Evolutionary conservation across 2,797 vertebrate genomes (phyloP).

Genomic region (Pangasius macronema): DNA sequence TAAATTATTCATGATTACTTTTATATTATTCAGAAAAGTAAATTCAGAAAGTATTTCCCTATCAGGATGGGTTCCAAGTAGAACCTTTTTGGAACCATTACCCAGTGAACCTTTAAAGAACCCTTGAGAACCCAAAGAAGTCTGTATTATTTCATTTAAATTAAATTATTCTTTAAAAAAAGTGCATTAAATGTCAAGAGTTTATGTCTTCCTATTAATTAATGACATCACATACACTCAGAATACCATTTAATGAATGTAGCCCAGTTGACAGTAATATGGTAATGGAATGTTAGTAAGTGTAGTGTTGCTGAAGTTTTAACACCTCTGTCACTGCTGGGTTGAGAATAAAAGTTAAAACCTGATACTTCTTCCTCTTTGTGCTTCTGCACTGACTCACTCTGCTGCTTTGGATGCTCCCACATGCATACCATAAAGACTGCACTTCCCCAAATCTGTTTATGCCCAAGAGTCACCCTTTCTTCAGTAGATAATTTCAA

Average conservation of each 20-base stretch:
- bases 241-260: not conserved
- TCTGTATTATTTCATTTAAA: not conserved
- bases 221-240: not conserved
- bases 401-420: not conserved
- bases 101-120: not conserved
- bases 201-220: not conserved
- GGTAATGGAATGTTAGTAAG: not conserved
- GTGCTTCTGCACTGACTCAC: not conserved
- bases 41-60: conserved; percentile 5
- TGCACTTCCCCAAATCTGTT: not conserved
- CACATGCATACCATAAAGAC: not conserved
- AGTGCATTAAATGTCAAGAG: not conserved
- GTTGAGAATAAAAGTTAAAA: not conserved
- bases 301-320: not conserved
- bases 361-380: not conserved
- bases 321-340: not conserved
- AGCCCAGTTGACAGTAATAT: not conserved
- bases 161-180: not conserved
- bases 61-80: not conserved
- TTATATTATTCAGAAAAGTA: too few relatives aligned
- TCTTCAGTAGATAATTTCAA: not conserved
- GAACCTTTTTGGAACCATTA: not conserved
- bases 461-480: not conserved
- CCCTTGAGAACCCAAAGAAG: not conserved
- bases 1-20: not conserved